Evolutionary conservation across 2,888 invertebrate species (phyloP), one percentile per base, ranked within the genome.

Genomic region (Sphaerophoria rueppellii): DNA sequence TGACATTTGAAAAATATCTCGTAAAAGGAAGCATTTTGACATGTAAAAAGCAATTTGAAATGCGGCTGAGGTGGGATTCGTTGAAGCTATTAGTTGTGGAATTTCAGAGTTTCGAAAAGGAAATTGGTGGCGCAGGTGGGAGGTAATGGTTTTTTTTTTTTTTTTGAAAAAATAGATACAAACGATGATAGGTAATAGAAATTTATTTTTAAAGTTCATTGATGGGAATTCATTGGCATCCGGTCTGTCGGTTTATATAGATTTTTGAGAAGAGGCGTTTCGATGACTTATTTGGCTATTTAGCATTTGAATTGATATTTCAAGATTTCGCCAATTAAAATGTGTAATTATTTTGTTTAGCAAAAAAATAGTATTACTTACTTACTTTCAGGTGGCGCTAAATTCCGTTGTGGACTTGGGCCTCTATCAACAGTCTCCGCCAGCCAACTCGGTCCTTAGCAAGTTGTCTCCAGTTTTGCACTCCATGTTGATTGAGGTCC

Each of bases 61-160:
- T 67, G n/a, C n/a, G 77, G 37, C 50, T 77, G 77, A 82, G 76
- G 76, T 82, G 81, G 72, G 79, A 78, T 82, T 74, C 74, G 60
- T 70, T 79, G 65, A 65, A 55, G 74, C 72, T 82, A 67, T 80
- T 80, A 75, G 80, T 75, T 74, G 74, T 65, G 74, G 78, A 73
- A 78, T 69, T 74, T 83, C 65, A 43, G 16, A 63, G 34, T 71
- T 24, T 69, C 69, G 75, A 65, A 83, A 72, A 80, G 80, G 80
- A 83, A 83, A 80, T 55, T 71, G 58, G 50, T 75, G 75, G 80
- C 83, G 79, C 4, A 65, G 16, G 11, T 4, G 7, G 12, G 16
- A n/a, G 24, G 24, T 24, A 24, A 11, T 35, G 55, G 32, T 34
- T 37, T 16, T 52, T 16, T 60, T 46, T 43, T 60, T 12, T 35